Conservation (phyloP, 1,140 invertebrate species). For the Zophobas morio region DNA sequence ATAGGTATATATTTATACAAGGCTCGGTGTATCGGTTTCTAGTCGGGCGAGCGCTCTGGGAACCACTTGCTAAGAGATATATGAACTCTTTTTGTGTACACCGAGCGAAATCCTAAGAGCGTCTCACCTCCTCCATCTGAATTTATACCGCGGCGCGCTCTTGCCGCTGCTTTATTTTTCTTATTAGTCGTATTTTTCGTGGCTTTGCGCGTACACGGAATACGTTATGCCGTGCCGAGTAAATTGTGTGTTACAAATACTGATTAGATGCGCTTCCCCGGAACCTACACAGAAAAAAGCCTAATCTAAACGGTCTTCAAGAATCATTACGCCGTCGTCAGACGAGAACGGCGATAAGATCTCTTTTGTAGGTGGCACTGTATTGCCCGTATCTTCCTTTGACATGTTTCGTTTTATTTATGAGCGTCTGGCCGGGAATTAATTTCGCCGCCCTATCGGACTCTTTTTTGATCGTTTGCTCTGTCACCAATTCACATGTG, state of each 20-base stretch:
- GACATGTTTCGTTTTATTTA: constrained; percentile 6
- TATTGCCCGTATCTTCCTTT: not conserved
- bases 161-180: constrained; percentile 27
- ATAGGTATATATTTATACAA: constrained; percentile 60
- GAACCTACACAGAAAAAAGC: constrained; percentile 4
- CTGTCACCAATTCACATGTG: constrained; percentile 10
- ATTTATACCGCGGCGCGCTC: constrained; percentile 1
- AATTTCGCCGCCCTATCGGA: constrained; percentile 10
- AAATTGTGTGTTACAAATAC: constrained; percentile 38
- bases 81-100: constrained; percentile 54
- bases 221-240: constrained; percentile 21
- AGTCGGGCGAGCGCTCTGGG: constrained; percentile 50
- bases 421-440: not conserved
- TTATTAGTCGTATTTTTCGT: constrained; percentile 39
- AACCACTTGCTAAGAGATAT: constrained; percentile 57
- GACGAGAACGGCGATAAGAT: constrained; percentile 11
- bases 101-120: constrained; percentile 35
- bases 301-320: constrained; percentile 31
- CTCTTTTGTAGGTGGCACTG: constrained; percentile 10
- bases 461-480: constrained; percentile 22
- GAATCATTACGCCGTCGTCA: constrained; percentile 21
- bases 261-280: constrained; percentile 17
- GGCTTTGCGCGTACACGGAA: constrained; percentile 21
- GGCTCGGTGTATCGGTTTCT: constrained; percentile 56
- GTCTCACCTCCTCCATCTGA: not conserved